A percentile compares a stretch with the other conserved stretches of the same genome.
Evolutionary conservation across 2,888 invertebrate species (phyloP).

Genomic region (Stenichneumon culpator): DNA sequence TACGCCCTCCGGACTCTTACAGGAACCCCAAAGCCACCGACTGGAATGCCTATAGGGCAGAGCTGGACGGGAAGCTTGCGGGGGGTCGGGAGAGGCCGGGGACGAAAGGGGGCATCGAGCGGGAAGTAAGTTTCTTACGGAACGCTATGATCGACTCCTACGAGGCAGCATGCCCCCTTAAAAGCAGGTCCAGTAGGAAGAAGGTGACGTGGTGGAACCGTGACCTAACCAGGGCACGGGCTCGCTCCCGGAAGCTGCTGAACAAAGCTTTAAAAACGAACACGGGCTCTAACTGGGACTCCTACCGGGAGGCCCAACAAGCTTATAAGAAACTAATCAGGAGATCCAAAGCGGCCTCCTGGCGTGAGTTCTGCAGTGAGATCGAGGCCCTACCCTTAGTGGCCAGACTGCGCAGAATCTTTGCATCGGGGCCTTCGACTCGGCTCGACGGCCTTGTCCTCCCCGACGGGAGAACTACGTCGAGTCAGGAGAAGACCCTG

Average conservation of each 20-base stretch:
- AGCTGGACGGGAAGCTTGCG: conserved; percentile 23
- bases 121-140: conserved; percentile 18
- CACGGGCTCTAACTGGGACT: conserved; percentile 1
- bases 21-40: conserved; percentile 54
- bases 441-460: conserved; percentile 14
- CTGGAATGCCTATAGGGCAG: conserved; percentile 28
- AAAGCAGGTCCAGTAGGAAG: background rate
- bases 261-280: conserved; percentile 48
- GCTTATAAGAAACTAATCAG: conserved; percentile 14
- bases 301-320: background rate
- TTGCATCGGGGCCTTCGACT: conserved; percentile 33
- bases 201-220: conserved; percentile 57
- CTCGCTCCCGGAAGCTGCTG: conserved; percentile 11
- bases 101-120: conserved; percentile 32
- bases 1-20: background rate
- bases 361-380: conserved; percentile 38
- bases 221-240: conserved; percentile 23
- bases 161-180: conserved; percentile 43
- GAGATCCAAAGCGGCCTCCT: conserved; percentile 5
- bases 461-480: conserved; percentile 11
- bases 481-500: conserved; percentile 38
- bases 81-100: background rate
- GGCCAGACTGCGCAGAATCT: conserved; percentile 37
- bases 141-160: conserved; percentile 35
- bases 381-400: conserved; percentile 7